These are phyloP conservation scores for Sciurus vulgaris DNA, from an alignment of 2,797 vertebrate species.

Conservation along the genomic window DNA sequence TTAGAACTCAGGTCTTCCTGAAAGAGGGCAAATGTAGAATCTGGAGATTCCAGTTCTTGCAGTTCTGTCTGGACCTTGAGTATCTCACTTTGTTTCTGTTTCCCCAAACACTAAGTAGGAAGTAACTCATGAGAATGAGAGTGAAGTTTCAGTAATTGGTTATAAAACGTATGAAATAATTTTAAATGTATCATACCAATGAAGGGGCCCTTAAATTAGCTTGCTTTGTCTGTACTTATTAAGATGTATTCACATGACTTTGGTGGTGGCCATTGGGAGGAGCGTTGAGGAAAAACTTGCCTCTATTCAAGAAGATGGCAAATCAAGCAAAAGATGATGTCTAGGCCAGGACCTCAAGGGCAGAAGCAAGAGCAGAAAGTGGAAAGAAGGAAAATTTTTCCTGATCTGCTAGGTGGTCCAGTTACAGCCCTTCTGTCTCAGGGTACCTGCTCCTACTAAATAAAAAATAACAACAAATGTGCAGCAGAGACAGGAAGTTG, in stretches of 20 bases:
- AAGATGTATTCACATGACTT: background rate
- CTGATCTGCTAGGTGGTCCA: background rate
- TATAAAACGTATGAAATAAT: conserved; percentile 1
- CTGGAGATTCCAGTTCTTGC: background rate
- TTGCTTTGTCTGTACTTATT: background rate
- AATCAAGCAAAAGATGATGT: background rate
- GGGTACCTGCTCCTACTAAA: background rate
- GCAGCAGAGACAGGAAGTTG: background rate
- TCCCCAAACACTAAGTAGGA: background rate
- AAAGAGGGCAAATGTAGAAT: background rate
- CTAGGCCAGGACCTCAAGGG: background rate
- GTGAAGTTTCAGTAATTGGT: background rate
- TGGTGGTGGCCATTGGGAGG: no score
- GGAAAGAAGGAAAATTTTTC: background rate
- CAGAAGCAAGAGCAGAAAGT: background rate
- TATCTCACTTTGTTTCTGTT: background rate
- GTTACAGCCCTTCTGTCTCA: background rate
- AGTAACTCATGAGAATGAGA: background rate
- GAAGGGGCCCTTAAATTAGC: background rate
- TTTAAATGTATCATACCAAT: background rate
- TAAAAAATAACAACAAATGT: background rate
- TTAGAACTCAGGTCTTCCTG: background rate
- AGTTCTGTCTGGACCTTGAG: background rate
- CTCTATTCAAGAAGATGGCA: conserved; percentile 35
- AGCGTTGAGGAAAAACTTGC: background rate